phyloP scores from a whole-genome alignment of 2,888 invertebrate genomes.

The Sesia apiformis region DNA sequence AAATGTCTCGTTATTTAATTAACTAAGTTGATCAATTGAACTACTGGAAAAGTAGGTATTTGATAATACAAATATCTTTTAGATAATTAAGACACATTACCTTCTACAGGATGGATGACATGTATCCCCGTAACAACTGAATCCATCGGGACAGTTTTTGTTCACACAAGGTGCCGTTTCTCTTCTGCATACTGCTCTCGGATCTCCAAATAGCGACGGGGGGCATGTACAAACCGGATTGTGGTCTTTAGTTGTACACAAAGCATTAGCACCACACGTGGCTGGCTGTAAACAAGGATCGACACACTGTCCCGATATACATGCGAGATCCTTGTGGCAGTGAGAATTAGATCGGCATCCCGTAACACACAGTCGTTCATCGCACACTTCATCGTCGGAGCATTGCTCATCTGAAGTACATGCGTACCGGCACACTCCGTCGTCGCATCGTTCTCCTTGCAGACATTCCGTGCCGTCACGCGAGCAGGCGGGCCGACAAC shows the following conservation, averaged over 20 bases:
- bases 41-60: not conserved
- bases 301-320: slow-evolving; percentile 84
- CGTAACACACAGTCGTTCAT: slow-evolving; percentile 83
- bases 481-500: slow-evolving; percentile 86
- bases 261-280: slow-evolving; percentile 88
- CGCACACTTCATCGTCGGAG: slow-evolving; percentile 89
- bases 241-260: slow-evolving; percentile 82
- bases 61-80: not conserved
- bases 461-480: slow-evolving; percentile 81
- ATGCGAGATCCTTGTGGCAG: slow-evolving; percentile 82
- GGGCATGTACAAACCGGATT: slow-evolving; percentile 84
- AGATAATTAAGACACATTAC: slow-evolving; percentile 44
- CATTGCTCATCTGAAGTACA: slow-evolving; percentile 91
- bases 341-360: slow-evolving; percentile 89
- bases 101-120: slow-evolving; percentile 86
- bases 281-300: slow-evolving; percentile 85
- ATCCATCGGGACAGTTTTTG: slow-evolving; percentile 80
- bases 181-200: slow-evolving; percentile 82
- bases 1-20: not conserved
- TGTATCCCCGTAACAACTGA: slow-evolving; percentile 84
- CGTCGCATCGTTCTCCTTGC: slow-evolving; percentile 84
- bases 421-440: slow-evolving; percentile 87
- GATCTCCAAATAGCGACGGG: slow-evolving; percentile 81
- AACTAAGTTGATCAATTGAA: not conserved
- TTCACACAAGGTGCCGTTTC: slow-evolving; percentile 78